Percentiles rank a stretch among this genome's conserved stretches.
These are phyloP conservation scores for Lochmaea crataegi DNA, from an alignment of 2,888 invertebrate genomes.

Conservation along the genomic window DNA sequence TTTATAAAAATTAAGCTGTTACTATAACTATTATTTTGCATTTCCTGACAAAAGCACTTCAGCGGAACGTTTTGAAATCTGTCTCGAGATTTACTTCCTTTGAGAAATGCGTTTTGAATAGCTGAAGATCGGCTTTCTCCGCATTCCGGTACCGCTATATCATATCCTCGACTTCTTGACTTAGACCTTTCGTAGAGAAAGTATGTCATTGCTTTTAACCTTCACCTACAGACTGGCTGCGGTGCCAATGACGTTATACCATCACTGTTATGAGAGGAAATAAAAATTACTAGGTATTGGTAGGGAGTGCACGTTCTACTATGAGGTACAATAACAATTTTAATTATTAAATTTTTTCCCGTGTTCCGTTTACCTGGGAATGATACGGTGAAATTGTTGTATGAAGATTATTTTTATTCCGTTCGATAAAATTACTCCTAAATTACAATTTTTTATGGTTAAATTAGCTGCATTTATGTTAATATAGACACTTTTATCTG, in stretches of 20 bases:
- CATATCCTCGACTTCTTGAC: slow-evolving; percentile 55
- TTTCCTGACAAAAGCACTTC: slow-evolving; percentile 4
- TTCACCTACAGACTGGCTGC: slow-evolving; percentile 58
- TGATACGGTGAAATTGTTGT: no score
- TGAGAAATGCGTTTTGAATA: slow-evolving; percentile 10
- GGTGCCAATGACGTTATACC: slow-evolving; percentile 6
- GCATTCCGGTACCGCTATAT: slow-evolving; percentile 55
- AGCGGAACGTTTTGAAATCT: slow-evolving; percentile 11
- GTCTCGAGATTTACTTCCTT: slow-evolving; percentile 13
- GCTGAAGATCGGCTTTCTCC: slow-evolving; percentile 58
- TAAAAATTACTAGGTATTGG: neutral
- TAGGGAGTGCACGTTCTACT: neutral
- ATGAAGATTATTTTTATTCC: no score
- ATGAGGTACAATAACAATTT: neutral
- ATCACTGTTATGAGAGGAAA: slow-evolving; percentile 9
- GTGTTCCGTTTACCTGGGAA: no score
- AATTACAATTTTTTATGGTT: no score
- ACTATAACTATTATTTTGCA: neutral
- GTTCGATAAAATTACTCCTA: no score
- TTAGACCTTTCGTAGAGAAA: slow-evolving; percentile 65
- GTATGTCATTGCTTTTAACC: slow-evolving; percentile 64
- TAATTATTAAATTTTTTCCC: neutral
- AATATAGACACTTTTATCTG: no score
- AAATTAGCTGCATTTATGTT: no score
- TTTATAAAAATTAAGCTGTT: neutral